These are phyloP conservation scores for Drosophila rellima DNA, from an alignment of 2,888 invertebrate genomes.

Conservation along the genomic window DNA sequence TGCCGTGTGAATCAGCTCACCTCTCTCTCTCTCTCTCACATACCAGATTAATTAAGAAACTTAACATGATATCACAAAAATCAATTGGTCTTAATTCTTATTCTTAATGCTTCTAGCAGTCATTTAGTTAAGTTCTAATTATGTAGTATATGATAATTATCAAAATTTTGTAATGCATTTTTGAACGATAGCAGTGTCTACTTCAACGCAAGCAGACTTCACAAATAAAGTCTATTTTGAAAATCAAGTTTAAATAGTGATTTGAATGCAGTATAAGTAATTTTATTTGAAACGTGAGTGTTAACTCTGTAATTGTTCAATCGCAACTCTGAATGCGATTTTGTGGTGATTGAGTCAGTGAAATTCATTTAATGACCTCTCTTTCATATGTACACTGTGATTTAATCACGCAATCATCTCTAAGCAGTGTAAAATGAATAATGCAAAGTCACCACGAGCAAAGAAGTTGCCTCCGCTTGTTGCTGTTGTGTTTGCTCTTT, in stretches of 20 bases:
- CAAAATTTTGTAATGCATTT: too few relatives aligned
- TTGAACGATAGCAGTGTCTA: too few relatives aligned
- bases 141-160: too few relatives aligned
- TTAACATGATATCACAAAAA: not conserved
- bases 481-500: constrained; percentile 2
- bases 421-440: constrained; percentile 1
- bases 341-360: constrained; percentile 1
- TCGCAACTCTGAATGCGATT: constrained; percentile 1
- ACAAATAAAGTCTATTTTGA: not conserved
- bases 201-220: not conserved
- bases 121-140: too few relatives aligned
- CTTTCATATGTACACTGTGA: not conserved
- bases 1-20: constrained; percentile 28
- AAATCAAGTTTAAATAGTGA: not conserved
- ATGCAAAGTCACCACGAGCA: constrained; percentile 1
- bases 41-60: not conserved
- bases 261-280: not conserved
- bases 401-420: constrained; percentile 40
- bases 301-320: not conserved
- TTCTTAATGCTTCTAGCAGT: not conserved
- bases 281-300: not conserved
- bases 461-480: constrained; percentile 5
- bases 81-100: not conserved
- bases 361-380: constrained; percentile 2
- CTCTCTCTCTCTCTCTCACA: constrained; percentile 15